Conservation (phyloP, 2,888 invertebrate species). For the Ophion obscuratus region DNA sequence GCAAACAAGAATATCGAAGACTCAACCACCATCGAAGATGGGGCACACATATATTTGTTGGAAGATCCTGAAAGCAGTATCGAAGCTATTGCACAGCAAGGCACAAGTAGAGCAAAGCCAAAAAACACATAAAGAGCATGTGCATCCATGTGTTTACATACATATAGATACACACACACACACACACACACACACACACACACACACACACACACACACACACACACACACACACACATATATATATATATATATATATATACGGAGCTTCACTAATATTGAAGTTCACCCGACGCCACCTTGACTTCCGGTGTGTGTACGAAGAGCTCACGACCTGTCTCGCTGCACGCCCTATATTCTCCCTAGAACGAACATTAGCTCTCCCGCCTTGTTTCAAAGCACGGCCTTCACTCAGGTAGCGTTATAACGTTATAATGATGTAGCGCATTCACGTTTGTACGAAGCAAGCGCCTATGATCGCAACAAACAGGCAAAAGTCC, state of each 20-base stretch:
- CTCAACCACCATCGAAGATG: background rate
- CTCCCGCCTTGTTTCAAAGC: constrained; percentile 2
- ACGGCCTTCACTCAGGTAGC: constrained; percentile 5
- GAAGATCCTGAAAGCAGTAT: background rate
- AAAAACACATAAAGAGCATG: constrained; percentile 12
- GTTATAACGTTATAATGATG: constrained; percentile 32
- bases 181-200: too few relatives aligned
- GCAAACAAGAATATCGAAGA: background rate
- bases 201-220: too few relatives aligned
- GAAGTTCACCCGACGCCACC: constrained; percentile 5
- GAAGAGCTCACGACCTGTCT: constrained; percentile 20
- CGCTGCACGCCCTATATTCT: background rate
- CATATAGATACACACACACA: too few relatives aligned
- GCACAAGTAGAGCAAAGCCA: constrained; percentile 1
- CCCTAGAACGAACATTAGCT: constrained; percentile 15
- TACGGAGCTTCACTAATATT: constrained; percentile 34
- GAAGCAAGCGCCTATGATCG: background rate
- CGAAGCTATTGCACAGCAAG: constrained; percentile 26
- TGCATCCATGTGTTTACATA: background rate
- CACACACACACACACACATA: too few relatives aligned
- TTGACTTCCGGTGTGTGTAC: constrained; percentile 24
- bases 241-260: background rate
- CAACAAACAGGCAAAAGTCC: constrained; percentile 21
- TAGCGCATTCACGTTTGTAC: background rate
- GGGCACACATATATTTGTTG: background rate